Evolutionary conservation across 2,888 invertebrate genomes (phyloP).

Genomic region (Thecocarcelia acutangulata): DNA sequence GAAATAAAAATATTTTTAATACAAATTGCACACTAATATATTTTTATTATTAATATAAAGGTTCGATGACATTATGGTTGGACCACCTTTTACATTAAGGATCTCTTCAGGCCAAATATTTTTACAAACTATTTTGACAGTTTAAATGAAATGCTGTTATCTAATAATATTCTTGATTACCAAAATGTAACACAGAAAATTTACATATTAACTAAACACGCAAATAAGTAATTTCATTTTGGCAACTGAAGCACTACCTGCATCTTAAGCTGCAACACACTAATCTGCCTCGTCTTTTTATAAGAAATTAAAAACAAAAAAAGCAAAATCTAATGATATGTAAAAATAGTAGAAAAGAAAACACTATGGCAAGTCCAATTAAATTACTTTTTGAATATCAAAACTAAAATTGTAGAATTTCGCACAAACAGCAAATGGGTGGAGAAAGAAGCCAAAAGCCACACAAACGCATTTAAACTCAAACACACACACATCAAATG

Average conservation of each 20-base stretch:
- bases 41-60: no score
- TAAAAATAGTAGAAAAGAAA: no score
- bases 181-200: background rate
- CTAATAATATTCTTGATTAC: conserved; percentile 17
- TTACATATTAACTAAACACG: conserved; percentile 32
- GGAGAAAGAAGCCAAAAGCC: conserved; percentile 60
- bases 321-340: conserved; percentile 17
- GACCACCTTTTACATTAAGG: no score
- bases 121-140: background rate
- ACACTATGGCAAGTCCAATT: conserved; percentile 60
- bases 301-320: background rate
- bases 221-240: conserved; percentile 36
- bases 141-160: background rate
- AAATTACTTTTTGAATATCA: conserved; percentile 66
- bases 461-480: conserved; percentile 30
- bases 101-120: background rate
- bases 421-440: conserved; percentile 65
- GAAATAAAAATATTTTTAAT: no score
- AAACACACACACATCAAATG: background rate
- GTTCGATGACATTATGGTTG: no score
- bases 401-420: conserved; percentile 61
- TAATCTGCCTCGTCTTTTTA: no score
- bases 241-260: background rate
- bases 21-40: no score
- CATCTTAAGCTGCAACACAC: no score